Percentiles rank a stretch among this genome's conserved stretches.
Evolutionary conservation across 2,888 invertebrate species (phyloP).

Genomic region (Cantharis flavilabris): DNA sequence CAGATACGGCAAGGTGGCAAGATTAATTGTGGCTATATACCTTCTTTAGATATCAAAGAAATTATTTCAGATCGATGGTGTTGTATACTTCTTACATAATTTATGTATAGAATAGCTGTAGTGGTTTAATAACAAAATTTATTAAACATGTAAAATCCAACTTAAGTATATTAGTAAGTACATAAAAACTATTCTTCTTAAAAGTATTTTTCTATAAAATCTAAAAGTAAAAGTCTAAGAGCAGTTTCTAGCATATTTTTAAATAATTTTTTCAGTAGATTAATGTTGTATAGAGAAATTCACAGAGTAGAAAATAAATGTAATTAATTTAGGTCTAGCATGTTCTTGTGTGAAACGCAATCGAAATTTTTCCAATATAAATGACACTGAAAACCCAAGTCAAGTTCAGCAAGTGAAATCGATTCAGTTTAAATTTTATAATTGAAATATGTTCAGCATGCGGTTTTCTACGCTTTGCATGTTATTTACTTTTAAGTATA

Average conservation of each 20-base stretch:
- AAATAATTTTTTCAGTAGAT: not conserved
- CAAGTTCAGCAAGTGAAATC: not conserved
- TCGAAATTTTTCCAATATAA: not conserved
- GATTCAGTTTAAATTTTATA: not conserved
- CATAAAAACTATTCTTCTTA: not conserved
- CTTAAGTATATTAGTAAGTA: too few relatives aligned
- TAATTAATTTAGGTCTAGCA: not conserved
- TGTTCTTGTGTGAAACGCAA: not conserved
- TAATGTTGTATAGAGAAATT: not conserved
- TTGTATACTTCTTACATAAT: too few relatives aligned
- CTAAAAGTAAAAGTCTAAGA: too few relatives aligned
- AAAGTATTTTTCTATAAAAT: too few relatives aligned
- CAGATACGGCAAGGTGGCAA: not conserved
- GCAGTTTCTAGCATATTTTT: too few relatives aligned
- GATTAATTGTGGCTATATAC: not conserved
- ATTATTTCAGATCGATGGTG: not conserved
- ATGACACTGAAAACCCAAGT: not conserved
- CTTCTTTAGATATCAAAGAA: not conserved
- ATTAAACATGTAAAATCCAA: too few relatives aligned
- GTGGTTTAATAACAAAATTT: not conserved
- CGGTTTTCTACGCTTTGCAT: not conserved
- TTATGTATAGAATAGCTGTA: too few relatives aligned
- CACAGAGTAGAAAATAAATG: not conserved
- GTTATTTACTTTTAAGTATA: not conserved
- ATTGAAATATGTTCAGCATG: not conserved